These are phyloP conservation scores for Phrixothrix hirtus DNA, from an alignment of 2,888 invertebrate species.

Conservation along the genomic window DNA sequence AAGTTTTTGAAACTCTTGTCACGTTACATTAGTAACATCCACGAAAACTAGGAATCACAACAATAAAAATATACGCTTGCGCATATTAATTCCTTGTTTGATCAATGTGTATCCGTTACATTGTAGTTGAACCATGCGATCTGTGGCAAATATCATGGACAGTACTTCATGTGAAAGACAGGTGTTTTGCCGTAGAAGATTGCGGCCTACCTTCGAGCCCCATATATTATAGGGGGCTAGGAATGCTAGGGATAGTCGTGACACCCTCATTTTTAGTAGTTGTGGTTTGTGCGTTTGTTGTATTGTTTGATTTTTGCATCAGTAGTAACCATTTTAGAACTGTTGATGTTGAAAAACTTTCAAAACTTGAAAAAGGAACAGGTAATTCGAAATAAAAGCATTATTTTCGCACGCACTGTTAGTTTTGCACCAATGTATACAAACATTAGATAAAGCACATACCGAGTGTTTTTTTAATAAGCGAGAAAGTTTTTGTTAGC, in stretches of 20 bases:
- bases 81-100: slow-evolving; percentile 44
- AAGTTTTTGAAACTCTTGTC: background rate
- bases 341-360: slow-evolving; percentile 40
- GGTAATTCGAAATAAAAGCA: too few relatives aligned
- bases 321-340: slow-evolving; percentile 36
- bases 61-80: slow-evolving; percentile 40
- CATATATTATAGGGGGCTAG: slow-evolving; percentile 22
- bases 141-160: slow-evolving; percentile 22
- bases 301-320: too few relatives aligned
- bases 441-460: too few relatives aligned
- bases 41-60: background rate
- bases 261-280: slow-evolving; percentile 17
- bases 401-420: too few relatives aligned
- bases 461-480: too few relatives aligned
- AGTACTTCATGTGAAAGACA: slow-evolving; percentile 28
- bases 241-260: slow-evolving; percentile 30
- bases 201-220: slow-evolving; percentile 17
- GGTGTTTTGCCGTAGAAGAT: slow-evolving; percentile 22
- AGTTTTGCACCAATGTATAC: too few relatives aligned
- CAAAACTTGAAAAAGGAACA: slow-evolving; percentile 43
- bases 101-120: slow-evolving; percentile 44
- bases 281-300: slow-evolving; percentile 8
- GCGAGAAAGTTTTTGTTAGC: too few relatives aligned
- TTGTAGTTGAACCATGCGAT: slow-evolving; percentile 33
- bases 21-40: background rate